A percentile compares a stretch with the other conserved stretches of the same genome.
phyloP scores from a whole-genome alignment of 2,888 invertebrate genomes.

The Nomada fabriciana region DNA sequence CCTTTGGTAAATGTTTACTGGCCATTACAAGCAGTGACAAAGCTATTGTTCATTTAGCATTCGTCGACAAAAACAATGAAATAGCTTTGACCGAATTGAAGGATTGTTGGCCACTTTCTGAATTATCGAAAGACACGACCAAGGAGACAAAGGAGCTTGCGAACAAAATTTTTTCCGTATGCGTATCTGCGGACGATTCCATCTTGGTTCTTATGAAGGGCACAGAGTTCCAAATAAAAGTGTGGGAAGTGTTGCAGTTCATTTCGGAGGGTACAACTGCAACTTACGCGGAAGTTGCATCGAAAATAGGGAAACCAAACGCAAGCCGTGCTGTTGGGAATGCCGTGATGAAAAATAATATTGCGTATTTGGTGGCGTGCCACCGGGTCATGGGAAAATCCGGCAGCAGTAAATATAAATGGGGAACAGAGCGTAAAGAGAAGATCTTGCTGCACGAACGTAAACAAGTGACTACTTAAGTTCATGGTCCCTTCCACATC shows the following conservation, averaged over 20 bases:
- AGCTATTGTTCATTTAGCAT: conserved; percentile 73
- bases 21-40: conserved; percentile 67
- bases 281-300: conserved; percentile 76
- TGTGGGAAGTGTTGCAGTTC: conserved; percentile 75
- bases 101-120: conserved; percentile 70
- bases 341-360: conserved; percentile 75
- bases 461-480: neutral
- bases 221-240: conserved; percentile 78
- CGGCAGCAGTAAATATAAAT: conserved; percentile 74
- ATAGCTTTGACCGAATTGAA: conserved; percentile 60
- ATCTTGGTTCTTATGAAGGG: conserved; percentile 73
- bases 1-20: conserved; percentile 76
- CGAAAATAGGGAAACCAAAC: conserved; percentile 72
- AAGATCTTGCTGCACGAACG: conserved; percentile 72
- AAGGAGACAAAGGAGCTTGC: conserved; percentile 53
- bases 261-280: conserved; percentile 71
- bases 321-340: conserved; percentile 76
- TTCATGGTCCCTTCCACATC: neutral
- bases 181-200: conserved; percentile 20
- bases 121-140: conserved; percentile 50
- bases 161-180: conserved; percentile 61
- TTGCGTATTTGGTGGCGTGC: conserved; percentile 79
- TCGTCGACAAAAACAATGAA: conserved; percentile 61
- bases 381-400: conserved; percentile 77
- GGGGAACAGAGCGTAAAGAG: conserved; percentile 72